Conservation (phyloP, 2,113 vertebrate species). For the Urocynchramus pylzowi region DNA sequence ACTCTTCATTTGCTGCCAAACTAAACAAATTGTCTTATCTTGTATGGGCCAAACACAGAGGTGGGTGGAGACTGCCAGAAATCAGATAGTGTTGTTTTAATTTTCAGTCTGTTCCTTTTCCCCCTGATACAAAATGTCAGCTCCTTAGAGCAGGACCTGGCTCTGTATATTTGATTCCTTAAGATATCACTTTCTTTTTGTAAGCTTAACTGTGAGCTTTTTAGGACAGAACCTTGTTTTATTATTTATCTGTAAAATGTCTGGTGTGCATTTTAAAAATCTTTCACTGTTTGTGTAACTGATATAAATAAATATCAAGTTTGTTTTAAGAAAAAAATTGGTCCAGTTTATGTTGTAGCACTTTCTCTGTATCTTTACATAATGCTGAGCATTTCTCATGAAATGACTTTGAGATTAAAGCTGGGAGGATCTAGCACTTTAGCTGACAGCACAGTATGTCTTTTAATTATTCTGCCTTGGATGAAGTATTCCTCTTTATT, state of each 20-base stretch:
- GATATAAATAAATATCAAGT: slow-evolving; percentile 17
- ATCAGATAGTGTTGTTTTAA: background rate
- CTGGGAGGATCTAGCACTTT: background rate
- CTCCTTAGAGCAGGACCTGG: background rate
- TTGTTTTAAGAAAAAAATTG: background rate
- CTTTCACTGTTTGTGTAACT: background rate
- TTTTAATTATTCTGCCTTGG: slow-evolving; percentile 67
- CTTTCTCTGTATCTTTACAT: background rate
- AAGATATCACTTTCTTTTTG: background rate
- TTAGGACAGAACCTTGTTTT: background rate
- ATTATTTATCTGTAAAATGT: slow-evolving; percentile 8
- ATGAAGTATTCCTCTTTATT: slow-evolving; percentile 63
- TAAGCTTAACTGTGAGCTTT: background rate
- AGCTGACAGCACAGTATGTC: slow-evolving; percentile 55
- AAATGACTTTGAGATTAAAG: slow-evolving; percentile 7
- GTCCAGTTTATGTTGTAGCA: background rate
- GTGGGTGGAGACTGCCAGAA: background rate
- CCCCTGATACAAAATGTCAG: background rate
- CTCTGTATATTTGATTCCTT: background rate
- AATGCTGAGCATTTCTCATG: background rate
- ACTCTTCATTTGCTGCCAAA: background rate
- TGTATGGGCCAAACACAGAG: background rate
- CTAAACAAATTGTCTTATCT: background rate
- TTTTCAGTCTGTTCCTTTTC: background rate
- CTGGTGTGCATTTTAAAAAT: background rate